Evolutionary conservation across 1,140 invertebrate species (phyloP).

Genomic region (Oedothorax gibbosus): DNA sequence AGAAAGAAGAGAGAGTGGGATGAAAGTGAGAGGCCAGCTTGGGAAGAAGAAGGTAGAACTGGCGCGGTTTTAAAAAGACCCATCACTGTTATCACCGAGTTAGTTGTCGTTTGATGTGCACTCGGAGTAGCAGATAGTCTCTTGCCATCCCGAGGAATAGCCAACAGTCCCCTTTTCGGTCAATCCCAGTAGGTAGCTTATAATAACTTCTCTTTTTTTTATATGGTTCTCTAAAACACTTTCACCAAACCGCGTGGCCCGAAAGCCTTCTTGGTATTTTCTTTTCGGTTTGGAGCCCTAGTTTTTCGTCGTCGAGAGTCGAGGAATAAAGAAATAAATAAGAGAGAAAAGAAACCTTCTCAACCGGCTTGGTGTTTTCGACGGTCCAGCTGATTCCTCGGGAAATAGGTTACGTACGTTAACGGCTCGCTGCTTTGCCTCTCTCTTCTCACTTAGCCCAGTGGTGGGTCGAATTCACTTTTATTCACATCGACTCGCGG

Average conservation of each 20-base stretch:
- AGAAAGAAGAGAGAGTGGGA: conserved; percentile 29
- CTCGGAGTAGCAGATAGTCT: conserved; percentile 23
- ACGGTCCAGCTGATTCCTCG: conserved; percentile 55
- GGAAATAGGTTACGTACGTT: conserved; percentile 57
- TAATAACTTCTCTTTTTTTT: background rate
- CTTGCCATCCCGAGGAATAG: background rate
- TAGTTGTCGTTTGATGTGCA: conserved; percentile 35
- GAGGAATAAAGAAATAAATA: conserved; percentile 12
- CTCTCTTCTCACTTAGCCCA: conserved; percentile 41
- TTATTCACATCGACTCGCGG: conserved; percentile 35
- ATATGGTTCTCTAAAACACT: background rate
- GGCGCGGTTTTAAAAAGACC: conserved; percentile 55
- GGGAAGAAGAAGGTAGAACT: conserved; percentile 5
- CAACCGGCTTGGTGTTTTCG: conserved; percentile 42
- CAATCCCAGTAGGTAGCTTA: no score
- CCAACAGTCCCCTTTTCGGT: background rate
- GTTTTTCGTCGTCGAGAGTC: conserved; percentile 16
- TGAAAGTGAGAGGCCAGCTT: conserved; percentile 36
- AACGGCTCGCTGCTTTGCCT: conserved; percentile 41
- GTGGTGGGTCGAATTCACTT: conserved; percentile 55
- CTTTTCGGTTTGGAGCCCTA: conserved; percentile 45
- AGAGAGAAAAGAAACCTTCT: conserved; percentile 46
- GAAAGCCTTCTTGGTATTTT: conserved; percentile 23
- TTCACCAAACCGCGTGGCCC: conserved; percentile 23
- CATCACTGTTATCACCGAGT: conserved; percentile 11